These are phyloP conservation scores for Scomber japonicus DNA, from an alignment of 2,113 vertebrate species.

Conservation along the genomic window DNA sequence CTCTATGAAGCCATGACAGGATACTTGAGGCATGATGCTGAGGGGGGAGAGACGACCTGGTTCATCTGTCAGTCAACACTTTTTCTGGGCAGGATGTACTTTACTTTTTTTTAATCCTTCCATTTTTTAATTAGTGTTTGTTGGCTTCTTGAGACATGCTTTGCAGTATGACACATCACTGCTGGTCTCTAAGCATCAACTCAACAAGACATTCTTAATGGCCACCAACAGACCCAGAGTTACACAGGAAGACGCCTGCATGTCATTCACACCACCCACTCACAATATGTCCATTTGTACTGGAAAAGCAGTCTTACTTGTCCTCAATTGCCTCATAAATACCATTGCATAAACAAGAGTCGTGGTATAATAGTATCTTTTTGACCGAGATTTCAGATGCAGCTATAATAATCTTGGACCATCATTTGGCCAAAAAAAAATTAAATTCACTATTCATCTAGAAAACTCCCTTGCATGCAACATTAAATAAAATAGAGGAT, in stretches of 20 bases:
- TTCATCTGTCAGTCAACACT: conserved; percentile 41
- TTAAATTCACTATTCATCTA: neutral
- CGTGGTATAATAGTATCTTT: conserved; percentile 11
- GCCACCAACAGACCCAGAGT: conserved; percentile 64
- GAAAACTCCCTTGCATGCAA: neutral
- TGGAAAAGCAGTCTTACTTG: conserved; percentile 45
- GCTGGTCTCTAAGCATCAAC: conserved; percentile 29
- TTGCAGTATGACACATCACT: conserved; percentile 14
- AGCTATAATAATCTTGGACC: conserved; percentile 2
- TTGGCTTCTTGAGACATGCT: neutral
- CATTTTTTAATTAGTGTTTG: neutral
- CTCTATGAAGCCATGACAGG: conserved; percentile 48
- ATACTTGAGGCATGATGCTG: conserved; percentile 66
- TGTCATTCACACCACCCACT: conserved; percentile 53
- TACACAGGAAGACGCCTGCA: conserved; percentile 65
- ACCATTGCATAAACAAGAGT: conserved; percentile 31
- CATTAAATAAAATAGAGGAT: too few species aligned
- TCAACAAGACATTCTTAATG: conserved; percentile 45
- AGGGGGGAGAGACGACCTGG: conserved; percentile 37
- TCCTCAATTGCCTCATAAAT: conserved; percentile 55
- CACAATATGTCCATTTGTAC: conserved; percentile 57
- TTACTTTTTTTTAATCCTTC: neutral
- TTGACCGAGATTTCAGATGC: conserved; percentile 22
- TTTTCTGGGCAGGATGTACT: neutral
- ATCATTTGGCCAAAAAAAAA: conserved; percentile 15